A percentile compares a stretch with the other conserved stretches of the same genome.
phyloP scores from a whole-genome alignment of 1,140 invertebrate species.

The Saxidomus purpurata region DNA sequence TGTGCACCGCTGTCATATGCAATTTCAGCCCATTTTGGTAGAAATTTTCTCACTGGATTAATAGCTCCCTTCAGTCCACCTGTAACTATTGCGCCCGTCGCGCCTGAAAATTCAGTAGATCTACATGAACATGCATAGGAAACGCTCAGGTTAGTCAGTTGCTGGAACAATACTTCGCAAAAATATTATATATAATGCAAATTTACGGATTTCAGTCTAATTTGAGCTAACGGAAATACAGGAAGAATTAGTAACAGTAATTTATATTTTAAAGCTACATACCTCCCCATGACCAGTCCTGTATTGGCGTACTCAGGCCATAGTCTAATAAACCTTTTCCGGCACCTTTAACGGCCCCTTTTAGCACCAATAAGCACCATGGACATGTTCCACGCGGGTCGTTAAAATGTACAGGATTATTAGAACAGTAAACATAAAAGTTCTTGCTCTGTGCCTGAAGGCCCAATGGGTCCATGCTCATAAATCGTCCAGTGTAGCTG shows the following conservation, averaged over 20 bases:
- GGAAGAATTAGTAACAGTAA: too few species aligned
- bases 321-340: not conserved
- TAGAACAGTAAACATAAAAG: conserved; percentile 22
- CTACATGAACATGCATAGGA: too few species aligned
- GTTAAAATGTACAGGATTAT: conserved; percentile 28
- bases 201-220: too few species aligned
- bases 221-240: too few species aligned
- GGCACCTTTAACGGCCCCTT: not conserved
- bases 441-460: conserved; percentile 28
- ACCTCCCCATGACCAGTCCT: conserved; percentile 21
- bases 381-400: conserved; percentile 9
- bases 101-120: too few species aligned
- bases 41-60: not conserved
- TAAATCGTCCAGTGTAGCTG: conserved; percentile 16
- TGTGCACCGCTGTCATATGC: not conserved
- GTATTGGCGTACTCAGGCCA: not conserved
- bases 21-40: not conserved
- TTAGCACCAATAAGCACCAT: not conserved
- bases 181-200: too few species aligned
- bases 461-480: conserved; percentile 24
- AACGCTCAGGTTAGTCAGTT: too few species aligned
- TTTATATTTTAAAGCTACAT: too few species aligned
- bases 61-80: not conserved
- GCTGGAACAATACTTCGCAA: too few species aligned
- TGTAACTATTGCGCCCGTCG: not conserved